Percentiles rank a stretch among this genome's conserved stretches.
Evolutionary conservation across 2,113 vertebrate species (phyloP).

Genomic region (Bos indicus): DNA sequence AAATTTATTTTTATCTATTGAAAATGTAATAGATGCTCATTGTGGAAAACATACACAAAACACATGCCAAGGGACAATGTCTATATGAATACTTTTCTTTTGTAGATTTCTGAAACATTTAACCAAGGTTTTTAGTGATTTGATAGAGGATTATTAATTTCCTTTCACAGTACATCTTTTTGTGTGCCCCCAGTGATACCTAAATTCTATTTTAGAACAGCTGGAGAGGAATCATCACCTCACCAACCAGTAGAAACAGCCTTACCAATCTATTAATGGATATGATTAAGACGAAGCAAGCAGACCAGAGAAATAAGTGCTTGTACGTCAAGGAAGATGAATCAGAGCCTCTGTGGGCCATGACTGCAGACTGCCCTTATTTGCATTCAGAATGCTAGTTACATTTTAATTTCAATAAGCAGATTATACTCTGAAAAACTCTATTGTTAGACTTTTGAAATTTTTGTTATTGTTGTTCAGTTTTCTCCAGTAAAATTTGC

Average conservation of each 20-base stretch:
- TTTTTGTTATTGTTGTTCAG: neutral
- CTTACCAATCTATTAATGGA: constrained; percentile 21
- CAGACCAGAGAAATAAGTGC: neutral
- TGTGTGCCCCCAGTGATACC: neutral
- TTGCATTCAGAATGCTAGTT: neutral
- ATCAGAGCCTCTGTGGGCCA: neutral
- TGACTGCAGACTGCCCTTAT: neutral
- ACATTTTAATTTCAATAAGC: neutral
- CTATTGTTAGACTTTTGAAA: neutral
- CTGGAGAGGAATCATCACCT: constrained; percentile 7
- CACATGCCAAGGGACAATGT: neutral
- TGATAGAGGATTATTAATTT: neutral
- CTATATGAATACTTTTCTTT: neutral
- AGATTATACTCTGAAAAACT: neutral
- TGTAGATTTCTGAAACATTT: neutral
- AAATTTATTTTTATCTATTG: neutral
- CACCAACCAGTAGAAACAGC: neutral
- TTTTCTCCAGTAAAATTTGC: neutral
- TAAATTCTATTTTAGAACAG: constrained; percentile 41
- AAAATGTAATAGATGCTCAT: neutral
- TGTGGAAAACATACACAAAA: neutral
- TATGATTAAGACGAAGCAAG: constrained; percentile 11
- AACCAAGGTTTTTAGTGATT: neutral
- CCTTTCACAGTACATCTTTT: neutral
- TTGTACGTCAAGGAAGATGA: neutral